Conservation (phyloP, 2,888 invertebrate species). For the Lepidocyrtinus sp. region DNA sequence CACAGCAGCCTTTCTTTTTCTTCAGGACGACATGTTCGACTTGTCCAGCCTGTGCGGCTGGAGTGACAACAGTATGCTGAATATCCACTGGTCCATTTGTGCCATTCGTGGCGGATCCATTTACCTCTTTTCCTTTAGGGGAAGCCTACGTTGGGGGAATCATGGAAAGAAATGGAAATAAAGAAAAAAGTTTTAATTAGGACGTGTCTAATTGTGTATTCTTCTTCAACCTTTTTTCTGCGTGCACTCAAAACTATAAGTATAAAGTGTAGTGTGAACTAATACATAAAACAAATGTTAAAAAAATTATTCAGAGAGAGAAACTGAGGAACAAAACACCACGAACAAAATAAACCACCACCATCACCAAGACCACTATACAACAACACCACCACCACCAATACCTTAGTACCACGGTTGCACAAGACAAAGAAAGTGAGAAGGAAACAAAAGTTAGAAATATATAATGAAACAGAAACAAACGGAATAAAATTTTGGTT, state of each 20-base stretch:
- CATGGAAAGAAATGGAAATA: constrained; percentile 32
- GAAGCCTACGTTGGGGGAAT: constrained; percentile 57
- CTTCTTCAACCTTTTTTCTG: constrained; percentile 6
- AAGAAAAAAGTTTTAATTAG: constrained; percentile 38
- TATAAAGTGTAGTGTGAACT: constrained; percentile 24
- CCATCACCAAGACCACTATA: no score
- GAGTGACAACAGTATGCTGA: constrained; percentile 80
- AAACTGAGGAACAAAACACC: no score
- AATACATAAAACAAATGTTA: not conserved
- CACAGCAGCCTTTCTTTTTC: constrained; percentile 97
- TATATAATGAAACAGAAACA: no score
- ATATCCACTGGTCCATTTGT: constrained; percentile 79
- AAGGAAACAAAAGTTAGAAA: no score
- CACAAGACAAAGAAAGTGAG: no score
- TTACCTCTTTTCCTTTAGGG: constrained; percentile 64
- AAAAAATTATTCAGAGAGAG: not conserved
- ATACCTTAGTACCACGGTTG: no score
- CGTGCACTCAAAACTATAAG: no score
- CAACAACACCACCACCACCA: no score
- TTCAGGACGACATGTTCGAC: constrained; percentile 94
- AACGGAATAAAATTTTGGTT: no score
- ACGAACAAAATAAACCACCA: no score
- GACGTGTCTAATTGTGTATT: not conserved
- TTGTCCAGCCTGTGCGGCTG: constrained; percentile 82
- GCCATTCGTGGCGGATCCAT: constrained; percentile 65